Evolutionary conservation across 2,888 invertebrate species (phyloP).

Genomic region (Asteroscopus sphinx): DNA sequence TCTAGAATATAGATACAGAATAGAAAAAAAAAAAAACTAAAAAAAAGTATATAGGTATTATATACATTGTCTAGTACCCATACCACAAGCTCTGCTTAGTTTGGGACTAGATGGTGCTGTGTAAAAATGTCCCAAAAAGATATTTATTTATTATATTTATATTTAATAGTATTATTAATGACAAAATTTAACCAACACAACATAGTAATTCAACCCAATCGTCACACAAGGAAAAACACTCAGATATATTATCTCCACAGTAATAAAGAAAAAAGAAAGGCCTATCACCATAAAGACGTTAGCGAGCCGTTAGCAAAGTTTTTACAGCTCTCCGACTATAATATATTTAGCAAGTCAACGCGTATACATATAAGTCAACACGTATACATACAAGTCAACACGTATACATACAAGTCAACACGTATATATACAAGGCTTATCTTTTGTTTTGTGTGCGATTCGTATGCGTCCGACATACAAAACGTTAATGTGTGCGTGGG

Average conservation of each 20-base stretch:
- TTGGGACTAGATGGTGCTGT: too few species aligned
- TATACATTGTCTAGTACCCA: too few species aligned
- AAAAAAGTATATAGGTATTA: too few species aligned
- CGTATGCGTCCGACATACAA: slow-evolving; percentile 72
- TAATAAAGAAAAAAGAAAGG: slow-evolving; percentile 29
- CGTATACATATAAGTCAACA: too few species aligned
- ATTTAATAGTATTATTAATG: too few species aligned
- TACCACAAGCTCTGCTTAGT: too few species aligned
- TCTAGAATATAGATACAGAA: too few species aligned
- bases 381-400: too few species aligned
- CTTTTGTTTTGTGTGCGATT: slow-evolving; percentile 69
- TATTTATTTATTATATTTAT: too few species aligned
- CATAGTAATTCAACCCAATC: background rate
- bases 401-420: slow-evolving; percentile 63
- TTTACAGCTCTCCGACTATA: slow-evolving; percentile 37
- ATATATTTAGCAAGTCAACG: slow-evolving; percentile 46
- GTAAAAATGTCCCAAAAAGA: too few species aligned
- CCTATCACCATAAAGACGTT: slow-evolving; percentile 48
- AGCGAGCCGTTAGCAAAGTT: slow-evolving; percentile 47
- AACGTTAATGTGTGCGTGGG: slow-evolving; percentile 65
- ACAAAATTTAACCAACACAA: background rate
- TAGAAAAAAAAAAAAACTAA: too few species aligned
- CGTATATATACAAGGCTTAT: slow-evolving; percentile 67
- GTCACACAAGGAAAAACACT: slow-evolving; percentile 19
- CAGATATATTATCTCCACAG: slow-evolving; percentile 17